Base-by-base conservation (phyloP, 1,140 invertebrate genomes). In the Eufriesea mexicana region DNA sequence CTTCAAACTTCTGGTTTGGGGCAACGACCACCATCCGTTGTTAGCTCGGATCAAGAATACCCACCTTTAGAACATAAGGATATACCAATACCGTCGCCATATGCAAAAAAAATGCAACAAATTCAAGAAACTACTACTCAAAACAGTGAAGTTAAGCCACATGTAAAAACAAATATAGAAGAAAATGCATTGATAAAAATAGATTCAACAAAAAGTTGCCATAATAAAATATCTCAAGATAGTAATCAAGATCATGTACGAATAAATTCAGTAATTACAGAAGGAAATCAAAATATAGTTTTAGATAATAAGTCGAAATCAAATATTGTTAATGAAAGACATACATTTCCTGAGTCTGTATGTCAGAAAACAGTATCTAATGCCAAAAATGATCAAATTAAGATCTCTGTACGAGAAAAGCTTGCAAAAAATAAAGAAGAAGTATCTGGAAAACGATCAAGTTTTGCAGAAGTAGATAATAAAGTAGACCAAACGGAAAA, bases 1-100 rank as follows among this genome's bases (percentile, higher is more conserved):
- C 94, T 96, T 91, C 95, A 95, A 78, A 95, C 96, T 12, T 95
- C 95, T n/a, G 95, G 95, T 62, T 86, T 96, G 45, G 95, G 95
- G 49, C 95, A 95, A 77, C 93, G 95, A 28, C 95, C 95, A 70
- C 92, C 95, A 2, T 95, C 95, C 0, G 91, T 95, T 25, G 90
- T 95, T 16, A 95, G 92, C 85, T 93, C 92, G 0, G 93, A 94
- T 68, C 92, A 91, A 55, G 93, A 94, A 66, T 90, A 91, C 86
- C 92, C 91, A 42, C 79, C 92, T 0, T 70, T 93, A 55, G 92
- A 92, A 61, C 89, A 91, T 51, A 92, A 92, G 74, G 92, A 94
- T 57, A 92, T 92, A 66, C 92, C 92, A 18, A 75, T 91, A 79
- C 87, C 91, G 25, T 92, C 91, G 51, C 91, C 91, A 16, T 92